Conservation (phyloP, 2,113 vertebrate genomes). For the Tringa solitaria region DNA sequence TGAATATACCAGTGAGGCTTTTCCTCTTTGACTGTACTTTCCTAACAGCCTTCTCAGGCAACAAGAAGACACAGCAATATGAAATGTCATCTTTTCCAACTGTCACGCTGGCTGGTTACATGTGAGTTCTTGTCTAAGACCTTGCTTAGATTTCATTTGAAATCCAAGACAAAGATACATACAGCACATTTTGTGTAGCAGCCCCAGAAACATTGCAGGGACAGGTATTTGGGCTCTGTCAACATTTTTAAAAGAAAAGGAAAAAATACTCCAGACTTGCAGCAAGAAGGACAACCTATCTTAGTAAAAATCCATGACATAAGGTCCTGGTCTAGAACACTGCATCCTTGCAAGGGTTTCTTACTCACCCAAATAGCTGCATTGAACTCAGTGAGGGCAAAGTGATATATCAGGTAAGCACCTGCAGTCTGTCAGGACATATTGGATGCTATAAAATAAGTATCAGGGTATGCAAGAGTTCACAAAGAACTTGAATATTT, state of each 20-base stretch:
- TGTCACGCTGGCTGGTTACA: background rate
- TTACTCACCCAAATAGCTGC: background rate
- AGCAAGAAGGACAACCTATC: background rate
- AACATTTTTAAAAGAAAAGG: background rate
- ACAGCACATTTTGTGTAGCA: background rate
- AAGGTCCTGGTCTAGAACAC: background rate
- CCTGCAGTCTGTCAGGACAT: background rate
- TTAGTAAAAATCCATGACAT: background rate
- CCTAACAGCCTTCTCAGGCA: background rate
- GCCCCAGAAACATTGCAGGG: background rate
- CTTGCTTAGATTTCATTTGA: background rate
- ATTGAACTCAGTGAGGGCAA: background rate
- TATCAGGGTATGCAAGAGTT: background rate
- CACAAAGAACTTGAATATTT: background rate
- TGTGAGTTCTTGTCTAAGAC: accelerated
- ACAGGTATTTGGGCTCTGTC: background rate
- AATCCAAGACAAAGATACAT: background rate
- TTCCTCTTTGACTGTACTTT: background rate
- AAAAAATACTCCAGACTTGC: background rate
- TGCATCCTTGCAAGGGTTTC: background rate
- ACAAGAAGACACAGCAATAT: background rate
- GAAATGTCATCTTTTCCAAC: background rate
- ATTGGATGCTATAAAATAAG: background rate
- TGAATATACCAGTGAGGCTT: background rate
- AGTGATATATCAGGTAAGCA: background rate